These are phyloP conservation scores for Dichetophora obliterata DNA, from an alignment of 2,888 invertebrate species.

Conservation along the genomic window DNA sequence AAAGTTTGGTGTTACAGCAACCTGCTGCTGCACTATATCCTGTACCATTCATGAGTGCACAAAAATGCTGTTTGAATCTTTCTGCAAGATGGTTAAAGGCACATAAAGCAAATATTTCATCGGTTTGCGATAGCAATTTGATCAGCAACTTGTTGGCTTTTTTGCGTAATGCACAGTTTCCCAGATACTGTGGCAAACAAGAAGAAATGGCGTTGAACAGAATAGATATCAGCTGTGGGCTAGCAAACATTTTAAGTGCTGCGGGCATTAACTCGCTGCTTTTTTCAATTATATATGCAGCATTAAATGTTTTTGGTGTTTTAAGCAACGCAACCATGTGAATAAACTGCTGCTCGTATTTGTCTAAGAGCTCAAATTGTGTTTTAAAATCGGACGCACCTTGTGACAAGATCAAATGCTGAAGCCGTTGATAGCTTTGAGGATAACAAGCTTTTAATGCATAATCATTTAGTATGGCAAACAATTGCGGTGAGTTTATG, in stretches of 20 bases:
- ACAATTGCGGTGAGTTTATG: conserved; percentile 33
- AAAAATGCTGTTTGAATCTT: conserved; percentile 59
- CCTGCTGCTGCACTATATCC: neutral
- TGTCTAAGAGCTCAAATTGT: conserved; percentile 46
- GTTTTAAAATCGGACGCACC: conserved; percentile 30
- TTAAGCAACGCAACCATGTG: conserved; percentile 49
- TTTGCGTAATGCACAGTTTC: conserved; percentile 50
- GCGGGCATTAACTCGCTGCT: conserved; percentile 44
- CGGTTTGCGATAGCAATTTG: conserved; percentile 54
- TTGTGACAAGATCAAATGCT: conserved; percentile 12
- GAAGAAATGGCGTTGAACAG: conserved; percentile 56
- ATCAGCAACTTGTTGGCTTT: conserved; percentile 57
- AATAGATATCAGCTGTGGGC: conserved; percentile 53
- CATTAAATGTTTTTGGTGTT: conserved; percentile 31
- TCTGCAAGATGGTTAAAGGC: conserved; percentile 54
- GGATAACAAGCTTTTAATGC: conserved; percentile 48
- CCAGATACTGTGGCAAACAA: conserved; percentile 51
- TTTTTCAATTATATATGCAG: conserved; percentile 47
- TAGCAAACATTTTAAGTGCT: conserved; percentile 59
- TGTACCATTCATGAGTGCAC: conserved; percentile 58
- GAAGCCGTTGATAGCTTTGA: conserved; percentile 34
- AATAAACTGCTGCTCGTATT: conserved; percentile 48
- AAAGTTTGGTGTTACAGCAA: conserved; percentile 50
- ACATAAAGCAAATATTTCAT: neutral
- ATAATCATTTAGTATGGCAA: conserved; percentile 53